These are phyloP conservation scores for Rafetus swinhoei DNA, from an alignment of 2,113 vertebrate species.

Conservation along the genomic window DNA sequence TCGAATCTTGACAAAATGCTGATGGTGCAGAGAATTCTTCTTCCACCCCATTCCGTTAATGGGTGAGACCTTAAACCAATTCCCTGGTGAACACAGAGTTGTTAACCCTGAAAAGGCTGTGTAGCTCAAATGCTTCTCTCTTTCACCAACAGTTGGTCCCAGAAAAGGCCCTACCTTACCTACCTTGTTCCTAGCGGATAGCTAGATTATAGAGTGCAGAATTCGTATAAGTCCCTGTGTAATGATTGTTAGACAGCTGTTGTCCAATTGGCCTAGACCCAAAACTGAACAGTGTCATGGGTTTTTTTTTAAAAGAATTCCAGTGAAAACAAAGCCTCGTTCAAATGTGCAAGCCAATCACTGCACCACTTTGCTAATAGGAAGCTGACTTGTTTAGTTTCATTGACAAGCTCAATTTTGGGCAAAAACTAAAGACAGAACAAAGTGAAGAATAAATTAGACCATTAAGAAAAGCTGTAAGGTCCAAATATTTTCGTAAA, in stretches of 20 bases:
- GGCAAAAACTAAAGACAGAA: background rate
- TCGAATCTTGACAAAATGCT: background rate
- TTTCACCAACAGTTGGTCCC: background rate
- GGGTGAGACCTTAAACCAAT: rapidly evolving
- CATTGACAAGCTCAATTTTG: background rate
- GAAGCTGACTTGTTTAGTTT: background rate
- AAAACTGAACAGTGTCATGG: background rate
- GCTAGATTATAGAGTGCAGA: background rate
- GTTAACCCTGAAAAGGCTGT: background rate
- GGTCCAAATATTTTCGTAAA: background rate
- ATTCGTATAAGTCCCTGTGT: background rate
- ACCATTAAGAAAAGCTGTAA: background rate
- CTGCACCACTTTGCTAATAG: background rate
- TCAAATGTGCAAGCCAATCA: background rate
- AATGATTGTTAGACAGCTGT: background rate
- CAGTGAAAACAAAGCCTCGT: background rate
- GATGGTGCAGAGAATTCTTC: background rate
- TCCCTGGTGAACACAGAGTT: background rate
- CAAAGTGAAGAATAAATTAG: background rate
- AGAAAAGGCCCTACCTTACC: background rate
- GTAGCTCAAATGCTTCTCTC: background rate
- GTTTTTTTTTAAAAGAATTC: background rate
- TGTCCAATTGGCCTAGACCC: background rate
- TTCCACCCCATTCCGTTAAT: background rate
- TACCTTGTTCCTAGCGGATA: background rate